Evolutionary conservation across 2,113 vertebrate genomes (phyloP).

Genomic region (Podocnemis expansa): DNA sequence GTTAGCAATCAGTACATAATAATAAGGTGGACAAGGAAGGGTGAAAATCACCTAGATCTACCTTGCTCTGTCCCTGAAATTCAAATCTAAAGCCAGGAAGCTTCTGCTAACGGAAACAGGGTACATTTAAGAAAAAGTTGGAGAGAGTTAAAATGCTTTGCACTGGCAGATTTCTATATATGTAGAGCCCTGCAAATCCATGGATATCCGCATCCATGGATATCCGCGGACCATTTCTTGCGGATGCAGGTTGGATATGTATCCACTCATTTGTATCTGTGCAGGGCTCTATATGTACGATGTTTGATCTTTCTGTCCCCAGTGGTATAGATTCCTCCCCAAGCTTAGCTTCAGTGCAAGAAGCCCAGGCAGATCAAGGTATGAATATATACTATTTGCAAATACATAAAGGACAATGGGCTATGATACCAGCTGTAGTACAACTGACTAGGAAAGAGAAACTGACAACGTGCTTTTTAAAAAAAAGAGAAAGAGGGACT

Average conservation of each 20-base stretch:
- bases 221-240: too few relatives aligned
- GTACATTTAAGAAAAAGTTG: constrained; percentile 26
- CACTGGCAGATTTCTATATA: background rate
- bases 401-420: background rate
- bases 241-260: too few relatives aligned
- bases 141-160: constrained; percentile 40
- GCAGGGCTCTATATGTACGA: too few relatives aligned
- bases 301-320: background rate
- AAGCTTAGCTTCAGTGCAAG: background rate
- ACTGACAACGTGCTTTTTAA: background rate
- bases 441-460: background rate
- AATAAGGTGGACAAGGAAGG: constrained; percentile 22
- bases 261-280: too few relatives aligned
- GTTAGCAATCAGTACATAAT: background rate
- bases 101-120: constrained; percentile 20
- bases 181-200: too few relatives aligned
- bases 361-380: background rate
- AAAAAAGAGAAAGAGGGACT: background rate
- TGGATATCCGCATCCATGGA: too few relatives aligned
- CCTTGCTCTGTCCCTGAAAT: background rate
- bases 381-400: background rate
- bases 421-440: background rate
- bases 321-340: background rate
- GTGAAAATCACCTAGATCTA: background rate
- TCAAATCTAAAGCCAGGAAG: constrained; percentile 54